Evolutionary conservation across 2,113 vertebrate species (phyloP).

Genomic region (Guaruba guarouba): DNA sequence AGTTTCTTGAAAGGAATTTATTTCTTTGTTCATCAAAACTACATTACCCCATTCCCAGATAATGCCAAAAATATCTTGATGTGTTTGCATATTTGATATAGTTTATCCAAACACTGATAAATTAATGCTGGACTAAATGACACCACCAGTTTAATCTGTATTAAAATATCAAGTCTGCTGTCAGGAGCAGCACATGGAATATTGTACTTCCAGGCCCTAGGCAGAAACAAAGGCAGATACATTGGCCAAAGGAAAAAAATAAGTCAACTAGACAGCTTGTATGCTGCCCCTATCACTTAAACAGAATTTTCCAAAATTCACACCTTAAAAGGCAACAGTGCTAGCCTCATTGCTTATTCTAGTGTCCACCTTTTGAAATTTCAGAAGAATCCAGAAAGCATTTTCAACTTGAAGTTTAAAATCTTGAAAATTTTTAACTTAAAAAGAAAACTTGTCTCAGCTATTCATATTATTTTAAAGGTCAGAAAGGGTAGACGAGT

Average conservation of each 20-base stretch:
- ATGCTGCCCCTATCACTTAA: background rate
- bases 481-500: background rate
- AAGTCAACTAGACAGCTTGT: background rate
- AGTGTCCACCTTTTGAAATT: background rate
- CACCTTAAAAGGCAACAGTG: background rate
- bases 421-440: background rate
- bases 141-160: background rate
- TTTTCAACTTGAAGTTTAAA: background rate
- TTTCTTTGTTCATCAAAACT: background rate
- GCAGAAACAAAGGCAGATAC: background rate
- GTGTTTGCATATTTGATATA: background rate
- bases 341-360: background rate
- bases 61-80: background rate
- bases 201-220: background rate
- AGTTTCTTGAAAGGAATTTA: background rate
- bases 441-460: background rate
- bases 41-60: background rate
- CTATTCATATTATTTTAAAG: background rate
- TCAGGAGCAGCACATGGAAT: background rate
- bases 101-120: background rate
- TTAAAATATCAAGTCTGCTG: background rate
- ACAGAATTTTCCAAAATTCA: fast-evolving
- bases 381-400: background rate
- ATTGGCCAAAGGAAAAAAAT: background rate
- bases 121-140: background rate